These are phyloP conservation scores for Megaleporinus macrocephalus DNA, from an alignment of 2,113 vertebrate species.

Conservation along the genomic window DNA sequence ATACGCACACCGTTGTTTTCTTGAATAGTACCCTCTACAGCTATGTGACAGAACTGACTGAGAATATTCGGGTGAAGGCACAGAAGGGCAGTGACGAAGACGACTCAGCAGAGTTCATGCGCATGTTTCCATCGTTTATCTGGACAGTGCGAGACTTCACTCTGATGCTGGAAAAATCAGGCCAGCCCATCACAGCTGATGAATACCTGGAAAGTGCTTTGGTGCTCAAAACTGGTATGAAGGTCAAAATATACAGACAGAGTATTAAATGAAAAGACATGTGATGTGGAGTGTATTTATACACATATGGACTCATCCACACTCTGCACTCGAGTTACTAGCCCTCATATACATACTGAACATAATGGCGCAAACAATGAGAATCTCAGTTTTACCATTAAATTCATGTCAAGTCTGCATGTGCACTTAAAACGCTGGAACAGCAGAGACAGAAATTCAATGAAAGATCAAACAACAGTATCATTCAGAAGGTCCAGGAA, in stretches of 20 bases:
- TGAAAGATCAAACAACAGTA: too few species aligned
- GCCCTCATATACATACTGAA: too few species aligned
- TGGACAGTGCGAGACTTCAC: slow-evolving; percentile 76
- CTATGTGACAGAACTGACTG: slow-evolving; percentile 71
- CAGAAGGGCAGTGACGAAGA: slow-evolving; percentile 12
- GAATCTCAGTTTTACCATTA: too few species aligned
- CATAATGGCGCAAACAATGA: too few species aligned
- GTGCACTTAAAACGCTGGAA: too few species aligned
- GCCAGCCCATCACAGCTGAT: slow-evolving; percentile 49
- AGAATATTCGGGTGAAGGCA: slow-evolving; percentile 70
- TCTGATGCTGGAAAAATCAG: slow-evolving; percentile 49
- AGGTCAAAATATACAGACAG: neutral
- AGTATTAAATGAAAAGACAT: neutral
- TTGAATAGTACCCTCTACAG: slow-evolving; percentile 46
- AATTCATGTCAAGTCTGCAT: too few species aligned
- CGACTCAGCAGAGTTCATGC: slow-evolving; percentile 57
- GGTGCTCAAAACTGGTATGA: slow-evolving; percentile 40
- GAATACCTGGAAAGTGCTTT: slow-evolving; percentile 60
- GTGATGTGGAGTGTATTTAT: neutral
- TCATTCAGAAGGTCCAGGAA: too few species aligned
- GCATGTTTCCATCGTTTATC: slow-evolving; percentile 75
- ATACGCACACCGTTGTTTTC: neutral
- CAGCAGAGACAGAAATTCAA: too few species aligned
- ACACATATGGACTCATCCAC: neutral
- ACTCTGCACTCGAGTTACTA: too few species aligned